Evolutionary conservation across 2,113 vertebrate genomes (phyloP), one percentile per base, ranked within the genome.

Genomic region (Nipponia nippon): DNA sequence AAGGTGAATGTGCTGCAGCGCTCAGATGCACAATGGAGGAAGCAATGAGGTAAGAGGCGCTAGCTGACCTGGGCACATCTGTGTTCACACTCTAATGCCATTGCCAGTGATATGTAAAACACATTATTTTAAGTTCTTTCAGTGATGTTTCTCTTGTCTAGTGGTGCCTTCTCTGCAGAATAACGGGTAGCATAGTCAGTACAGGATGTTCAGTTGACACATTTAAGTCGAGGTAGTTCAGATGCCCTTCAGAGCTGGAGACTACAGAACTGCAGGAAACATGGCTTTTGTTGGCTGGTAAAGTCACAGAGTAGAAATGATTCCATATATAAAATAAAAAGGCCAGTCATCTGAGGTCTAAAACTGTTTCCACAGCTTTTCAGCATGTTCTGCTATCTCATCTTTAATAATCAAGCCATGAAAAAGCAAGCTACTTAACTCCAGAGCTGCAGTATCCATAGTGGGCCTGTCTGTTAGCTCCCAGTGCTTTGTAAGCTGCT

Each of bases 401-500:
- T 87, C 58, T 95, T 83, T 96, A 96, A 95, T 97, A 97, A 97
- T 97, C 89, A 96, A 96, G 78, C 78, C 65, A n/a, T 87, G 81
- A 94, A 94, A 92, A 91, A 95, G 88, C 56, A 83, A 85, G 50
- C 95, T 93, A 94, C 97, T 97, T 97, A 96, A 97, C 70, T 96
- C 86, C 91, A 94, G 93, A 95, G 93, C 95, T 88, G 59, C 67
- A 40, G 63, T 96, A 69, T 97, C 94, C 97, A 96, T 95, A 96
- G 97, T 96, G 95, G 92, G 96, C 91, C 90, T 96, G 91, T 80
- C 97, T 97, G 7, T 97, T 97, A 97, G 95, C 90, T 93, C 70
- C 93, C 32, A 69, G 92, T 97, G 92, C 91, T 96, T 96, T 93
- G 69, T 96, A 97, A 98, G 97, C 95, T 97, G 96, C 95, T 97